Evolutionary conservation across 2,888 invertebrate species (phyloP), one percentile per base, ranked within the genome.

Genomic region (Laspeyria flexula): DNA sequence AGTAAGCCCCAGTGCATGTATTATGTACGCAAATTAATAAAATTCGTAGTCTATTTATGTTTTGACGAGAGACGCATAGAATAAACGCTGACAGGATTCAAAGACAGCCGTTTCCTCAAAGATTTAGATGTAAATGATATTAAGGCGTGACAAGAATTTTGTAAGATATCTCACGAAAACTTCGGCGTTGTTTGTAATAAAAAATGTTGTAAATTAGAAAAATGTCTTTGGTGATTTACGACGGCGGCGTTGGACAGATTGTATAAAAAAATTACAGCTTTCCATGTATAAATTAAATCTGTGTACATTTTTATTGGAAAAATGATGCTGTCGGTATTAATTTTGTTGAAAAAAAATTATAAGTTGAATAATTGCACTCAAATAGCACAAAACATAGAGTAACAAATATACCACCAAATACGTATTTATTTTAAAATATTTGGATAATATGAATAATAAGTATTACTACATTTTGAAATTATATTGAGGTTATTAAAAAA

Each of bases 51-150:
- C 47, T 37, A 29, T 48, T 53, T 48, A 49, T 58, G 46, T 46
- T 60, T 51, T 48, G 30, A 41, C 54, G 33, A 23, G 40, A 46
- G 44, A 35, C 46, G 38, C 42, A 41, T 41, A 40, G 44, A 55
- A 60, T 52, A 55, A 50, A 53, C 48, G 55, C 11, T 46, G 30
- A 30, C 43, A 27, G 37, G 25, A 27, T 38, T 37, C 43, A 53
- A 65, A 55, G 52, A 39, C 50, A 51, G 10, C 25, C 41, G 56
- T 54, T 61, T 59, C 46, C 51, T 49, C 42, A 54, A 52, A 62
- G 55, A 68, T 68, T 67, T 61, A 57, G 49, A 68, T 67, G 55
- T 47, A 57, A 67, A 68, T 67, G 43, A 68, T 60, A 68, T 60
- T 57, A 62, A 23, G 29, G 39, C 63, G 68, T 67, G 67, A 62